These are phyloP conservation scores for Arvicanthis niloticus DNA, from an alignment of 2,113 vertebrate species.

Conservation along the genomic window DNA sequence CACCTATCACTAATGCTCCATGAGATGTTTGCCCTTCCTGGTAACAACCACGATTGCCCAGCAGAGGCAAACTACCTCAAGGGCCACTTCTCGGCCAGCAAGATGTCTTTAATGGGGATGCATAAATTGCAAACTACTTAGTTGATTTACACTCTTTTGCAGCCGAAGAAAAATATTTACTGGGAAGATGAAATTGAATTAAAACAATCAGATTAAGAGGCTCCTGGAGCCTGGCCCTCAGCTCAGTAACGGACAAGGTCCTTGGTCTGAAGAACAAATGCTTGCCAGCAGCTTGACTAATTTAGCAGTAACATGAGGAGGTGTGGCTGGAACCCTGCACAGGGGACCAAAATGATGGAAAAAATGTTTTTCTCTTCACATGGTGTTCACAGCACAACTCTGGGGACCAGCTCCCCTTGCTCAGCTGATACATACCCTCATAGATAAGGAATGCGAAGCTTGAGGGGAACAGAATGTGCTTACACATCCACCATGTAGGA, in stretches of 20 bases:
- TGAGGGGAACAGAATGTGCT: neutral
- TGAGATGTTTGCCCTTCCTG: neutral
- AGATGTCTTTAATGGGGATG: neutral
- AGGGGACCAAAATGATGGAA: neutral
- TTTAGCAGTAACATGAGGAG: constrained; percentile 61
- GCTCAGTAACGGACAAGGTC: constrained; percentile 26
- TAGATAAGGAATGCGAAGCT: neutral
- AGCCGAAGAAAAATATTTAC: constrained; percentile 74
- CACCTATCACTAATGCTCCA: neutral
- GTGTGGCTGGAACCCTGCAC: constrained; percentile 37
- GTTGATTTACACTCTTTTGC: constrained; percentile 66
- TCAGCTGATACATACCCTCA: neutral
- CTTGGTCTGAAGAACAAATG: neutral
- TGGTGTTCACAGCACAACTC: neutral
- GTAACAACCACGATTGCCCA: neutral
- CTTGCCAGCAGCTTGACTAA: constrained; percentile 38
- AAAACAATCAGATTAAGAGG: constrained; percentile 72
- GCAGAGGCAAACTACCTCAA: neutral
- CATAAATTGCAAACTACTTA: constrained; percentile 56
- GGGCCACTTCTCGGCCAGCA: neutral
- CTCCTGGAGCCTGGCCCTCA: constrained; percentile 17
- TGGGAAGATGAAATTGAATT: constrained; percentile 67
- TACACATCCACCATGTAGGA: neutral
- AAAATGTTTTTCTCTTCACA: constrained; percentile 21
- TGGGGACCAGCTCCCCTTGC: neutral